These are phyloP conservation scores for Pyrrhosoma nymphula DNA, from an alignment of 2,888 invertebrate species.

Conservation along the genomic window DNA sequence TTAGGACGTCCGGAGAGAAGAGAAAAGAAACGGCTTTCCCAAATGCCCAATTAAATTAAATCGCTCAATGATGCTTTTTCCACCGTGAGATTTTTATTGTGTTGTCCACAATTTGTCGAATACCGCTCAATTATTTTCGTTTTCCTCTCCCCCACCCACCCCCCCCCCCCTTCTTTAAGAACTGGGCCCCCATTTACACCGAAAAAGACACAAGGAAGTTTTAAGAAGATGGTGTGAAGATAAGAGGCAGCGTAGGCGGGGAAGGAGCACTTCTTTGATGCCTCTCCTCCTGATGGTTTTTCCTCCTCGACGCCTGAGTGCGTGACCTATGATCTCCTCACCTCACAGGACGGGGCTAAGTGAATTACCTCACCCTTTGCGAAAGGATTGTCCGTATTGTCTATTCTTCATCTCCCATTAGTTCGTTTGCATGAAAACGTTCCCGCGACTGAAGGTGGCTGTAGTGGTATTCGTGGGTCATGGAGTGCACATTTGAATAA, in stretches of 20 bases:
- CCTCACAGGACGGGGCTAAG: not conserved
- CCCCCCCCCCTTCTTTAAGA: not conserved
- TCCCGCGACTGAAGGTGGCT: no score
- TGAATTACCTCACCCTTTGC: not conserved
- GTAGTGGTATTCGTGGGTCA: no score
- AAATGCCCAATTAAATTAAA: constrained; percentile 49
- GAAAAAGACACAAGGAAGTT: not conserved
- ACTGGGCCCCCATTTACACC: not conserved
- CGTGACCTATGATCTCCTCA: not conserved
- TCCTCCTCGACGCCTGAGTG: not conserved
- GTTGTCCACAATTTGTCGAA: constrained; percentile 55
- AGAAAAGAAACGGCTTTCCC: constrained; percentile 25
- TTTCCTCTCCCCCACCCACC: no score
- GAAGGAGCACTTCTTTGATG: not conserved
- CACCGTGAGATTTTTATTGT: constrained; percentile 23
- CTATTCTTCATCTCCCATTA: no score
- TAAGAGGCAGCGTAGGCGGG: not conserved
- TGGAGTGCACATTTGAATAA: no score
- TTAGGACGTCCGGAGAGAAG: not conserved
- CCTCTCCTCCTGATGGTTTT: no score
- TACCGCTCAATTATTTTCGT: constrained; percentile 19
- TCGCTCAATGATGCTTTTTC: constrained; percentile 41
- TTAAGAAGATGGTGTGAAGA: not conserved
- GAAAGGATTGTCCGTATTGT: no score
- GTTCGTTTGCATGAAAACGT: no score